A percentile compares a stretch with the other conserved stretches of the same genome.
These are phyloP conservation scores for Stomatorhinus walkeri DNA, from an alignment of 2,797 vertebrate genomes.

Conservation along the genomic window DNA sequence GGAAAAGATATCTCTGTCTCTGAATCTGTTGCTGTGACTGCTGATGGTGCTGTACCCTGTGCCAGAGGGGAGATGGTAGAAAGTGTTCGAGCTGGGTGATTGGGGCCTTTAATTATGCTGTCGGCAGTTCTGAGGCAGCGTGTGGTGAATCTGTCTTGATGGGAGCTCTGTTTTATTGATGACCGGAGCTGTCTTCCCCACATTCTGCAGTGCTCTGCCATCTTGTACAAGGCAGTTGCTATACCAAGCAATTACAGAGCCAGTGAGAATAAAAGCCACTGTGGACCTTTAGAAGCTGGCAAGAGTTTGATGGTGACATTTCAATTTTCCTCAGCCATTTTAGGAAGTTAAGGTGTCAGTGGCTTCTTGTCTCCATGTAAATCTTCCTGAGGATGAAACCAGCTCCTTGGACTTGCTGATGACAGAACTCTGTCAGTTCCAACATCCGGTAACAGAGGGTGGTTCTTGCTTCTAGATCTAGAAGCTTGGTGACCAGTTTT, in stretches of 20 bases:
- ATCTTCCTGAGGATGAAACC: background rate
- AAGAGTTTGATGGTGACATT: background rate
- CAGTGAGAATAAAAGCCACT: background rate
- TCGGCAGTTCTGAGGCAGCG: background rate
- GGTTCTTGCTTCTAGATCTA: background rate
- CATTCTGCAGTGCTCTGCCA: background rate
- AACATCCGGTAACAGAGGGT: background rate
- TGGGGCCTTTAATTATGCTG: slow-evolving; percentile 5
- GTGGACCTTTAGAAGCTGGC: background rate
- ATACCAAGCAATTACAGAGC: background rate
- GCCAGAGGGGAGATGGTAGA: background rate
- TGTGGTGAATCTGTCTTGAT: slow-evolving; percentile 1
- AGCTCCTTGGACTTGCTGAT: background rate
- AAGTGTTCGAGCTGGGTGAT: background rate
- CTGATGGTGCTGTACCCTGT: background rate
- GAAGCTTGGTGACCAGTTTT: background rate
- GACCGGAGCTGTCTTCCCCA: background rate
- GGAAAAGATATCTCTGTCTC: background rate
- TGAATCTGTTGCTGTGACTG: background rate
- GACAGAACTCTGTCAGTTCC: background rate
- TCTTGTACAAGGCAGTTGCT: background rate
- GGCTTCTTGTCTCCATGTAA: background rate
- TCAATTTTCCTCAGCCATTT: slow-evolving; percentile 6
- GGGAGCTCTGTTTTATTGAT: slow-evolving; percentile 3
- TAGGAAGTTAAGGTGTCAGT: slow-evolving; percentile 3